phyloP scores from a whole-genome alignment of 2,113 vertebrate species.

The Rhadina sibilatrix region DNA sequence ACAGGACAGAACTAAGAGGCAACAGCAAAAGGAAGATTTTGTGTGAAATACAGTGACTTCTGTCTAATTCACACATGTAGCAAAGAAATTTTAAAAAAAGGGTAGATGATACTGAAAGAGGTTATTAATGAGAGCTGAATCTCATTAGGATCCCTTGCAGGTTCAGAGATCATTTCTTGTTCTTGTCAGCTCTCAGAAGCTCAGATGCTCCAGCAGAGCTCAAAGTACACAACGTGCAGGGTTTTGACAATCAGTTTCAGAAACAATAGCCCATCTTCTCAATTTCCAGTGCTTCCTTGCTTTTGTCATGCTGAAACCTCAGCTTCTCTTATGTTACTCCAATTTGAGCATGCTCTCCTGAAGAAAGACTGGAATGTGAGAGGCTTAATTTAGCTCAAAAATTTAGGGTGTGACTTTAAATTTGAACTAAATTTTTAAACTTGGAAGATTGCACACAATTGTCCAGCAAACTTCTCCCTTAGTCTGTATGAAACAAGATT shows the following conservation, averaged over 20 bases:
- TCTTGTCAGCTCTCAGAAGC: neutral
- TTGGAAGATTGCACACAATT: neutral
- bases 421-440: neutral
- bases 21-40: neutral
- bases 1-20: neutral
- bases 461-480: neutral
- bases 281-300: neutral
- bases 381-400: neutral
- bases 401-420: neutral
- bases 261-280: neutral
- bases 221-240: neutral
- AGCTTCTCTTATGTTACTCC: neutral
- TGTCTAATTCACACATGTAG: neutral
- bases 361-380: neutral
- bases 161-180: constrained; percentile 1
- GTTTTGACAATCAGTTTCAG: neutral
- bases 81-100: neutral
- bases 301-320: neutral
- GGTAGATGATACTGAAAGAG: neutral
- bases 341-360: neutral
- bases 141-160: neutral
- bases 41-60: neutral
- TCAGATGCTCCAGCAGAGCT: neutral
- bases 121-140: neutral
- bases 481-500: neutral